A percentile compares a stretch with the other conserved stretches of the same genome.
Conservation (phyloP, 2,888 invertebrate genomes). For the Plagiodera versicolora region DNA sequence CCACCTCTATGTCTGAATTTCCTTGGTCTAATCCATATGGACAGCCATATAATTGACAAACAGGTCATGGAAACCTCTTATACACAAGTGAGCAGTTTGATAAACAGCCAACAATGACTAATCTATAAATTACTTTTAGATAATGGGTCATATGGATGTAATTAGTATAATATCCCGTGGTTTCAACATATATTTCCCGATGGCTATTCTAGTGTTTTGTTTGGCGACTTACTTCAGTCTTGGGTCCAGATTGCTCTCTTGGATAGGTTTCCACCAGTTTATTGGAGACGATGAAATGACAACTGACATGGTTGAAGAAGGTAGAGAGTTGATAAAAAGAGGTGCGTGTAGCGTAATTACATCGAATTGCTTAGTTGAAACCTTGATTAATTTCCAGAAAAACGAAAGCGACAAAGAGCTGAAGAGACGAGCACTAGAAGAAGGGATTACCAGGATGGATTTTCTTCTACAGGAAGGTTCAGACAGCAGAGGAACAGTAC, state of each 20-base stretch:
- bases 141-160: constrained; percentile 99
- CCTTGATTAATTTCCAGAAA: constrained; percentile 60
- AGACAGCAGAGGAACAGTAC: constrained; percentile 53
- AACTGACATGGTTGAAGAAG: constrained; percentile 91
- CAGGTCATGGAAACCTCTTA: constrained; percentile 88
- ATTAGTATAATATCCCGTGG: constrained; percentile 95
- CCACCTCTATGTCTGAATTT: constrained; percentile 99
- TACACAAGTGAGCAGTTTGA: constrained; percentile 72
- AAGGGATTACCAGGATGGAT: constrained; percentile 72
- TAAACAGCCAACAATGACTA: not conserved
- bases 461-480: constrained; percentile 56
- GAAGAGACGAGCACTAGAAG: constrained; percentile 79
- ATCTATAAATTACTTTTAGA: constrained; percentile 55
- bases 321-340: constrained; percentile 86
- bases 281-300: constrained; percentile 93
- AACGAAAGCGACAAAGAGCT: constrained; percentile 76
- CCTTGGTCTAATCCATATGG: constrained; percentile 95
- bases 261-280: constrained; percentile 96
- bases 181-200: constrained; percentile 99
- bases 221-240: constrained; percentile 92
- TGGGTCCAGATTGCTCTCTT: constrained; percentile 85
- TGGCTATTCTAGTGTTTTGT: constrained; percentile 91
- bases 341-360: constrained; percentile 57
- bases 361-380: no score
- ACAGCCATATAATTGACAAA: constrained; percentile 87